Evolutionary conservation across 2,113 vertebrate species (phyloP), one percentile per base, ranked within the genome.

Genomic region (Cisticola juncidis): DNA sequence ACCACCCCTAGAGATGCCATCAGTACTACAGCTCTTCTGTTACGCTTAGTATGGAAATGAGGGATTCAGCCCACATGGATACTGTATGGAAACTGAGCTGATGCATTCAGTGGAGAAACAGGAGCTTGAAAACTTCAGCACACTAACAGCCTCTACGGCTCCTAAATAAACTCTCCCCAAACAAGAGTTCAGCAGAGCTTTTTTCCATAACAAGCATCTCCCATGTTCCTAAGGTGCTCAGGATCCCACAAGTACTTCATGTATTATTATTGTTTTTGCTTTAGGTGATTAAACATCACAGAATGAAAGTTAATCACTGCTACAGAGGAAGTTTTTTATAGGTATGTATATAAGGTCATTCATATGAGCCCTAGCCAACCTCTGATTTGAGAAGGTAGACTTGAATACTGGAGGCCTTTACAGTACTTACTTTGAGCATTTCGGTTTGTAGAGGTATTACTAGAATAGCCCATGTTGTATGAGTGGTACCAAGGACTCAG

Each of bases 221-320:
- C 33, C 28, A 2, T 61, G 45, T 68, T 88, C 44, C 65, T 42
- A 80, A 86, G 40, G 68, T 40, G 31, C 56, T 77, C 56, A 64
- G 93, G 61, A 93, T 92, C 65, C 71, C 86, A 90, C 94, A 96
- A 92, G 90, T 95, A 96, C 0, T 29, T 95, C 56, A 88, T 15
- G 2, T 70, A 31, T 73, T 95, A 70, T 78, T 94, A 73, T 6
- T 88, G 48, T 0, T 19, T 93, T 83, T 88, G 44, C 7, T 81
- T 93, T 88, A 50, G 20, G 21, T 81, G 53, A 81, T 74, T 86
- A 90, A 93, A 81, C 81, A 45, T 24, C 9, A 20, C 9, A 84
- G 72, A 92, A 94, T 57, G 69, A 81, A 51, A 56, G 64, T 8
- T 53, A 50, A 86, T 38, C 65, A 65, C 40, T 25, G 65, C n/a